A percentile compares a stretch with the other conserved stretches of the same genome.
These are phyloP conservation scores for Otolemur crassicaudatus DNA, from an alignment of 2,797 vertebrate species.

Conservation along the genomic window DNA sequence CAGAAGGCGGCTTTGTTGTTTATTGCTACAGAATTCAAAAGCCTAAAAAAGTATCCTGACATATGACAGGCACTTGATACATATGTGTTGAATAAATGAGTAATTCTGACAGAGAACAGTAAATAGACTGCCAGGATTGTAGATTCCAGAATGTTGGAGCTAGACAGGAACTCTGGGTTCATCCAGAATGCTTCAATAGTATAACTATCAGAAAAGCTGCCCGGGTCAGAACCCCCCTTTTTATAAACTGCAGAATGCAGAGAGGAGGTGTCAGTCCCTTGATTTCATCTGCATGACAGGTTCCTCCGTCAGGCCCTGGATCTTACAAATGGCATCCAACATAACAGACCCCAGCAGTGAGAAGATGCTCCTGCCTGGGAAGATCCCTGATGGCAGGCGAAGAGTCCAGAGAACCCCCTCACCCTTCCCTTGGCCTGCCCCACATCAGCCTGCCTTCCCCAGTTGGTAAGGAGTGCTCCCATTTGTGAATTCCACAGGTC, in stretches of 20 bases:
- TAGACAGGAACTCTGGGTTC: neutral
- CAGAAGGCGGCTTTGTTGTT: neutral
- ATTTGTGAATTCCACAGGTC: no score
- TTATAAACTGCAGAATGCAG: neutral
- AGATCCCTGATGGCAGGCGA: neutral
- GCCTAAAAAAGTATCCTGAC: neutral
- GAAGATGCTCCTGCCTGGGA: neutral
- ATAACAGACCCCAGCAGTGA: neutral
- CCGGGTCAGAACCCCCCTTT: neutral
- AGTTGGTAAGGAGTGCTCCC: neutral
- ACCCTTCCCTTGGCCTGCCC: neutral
- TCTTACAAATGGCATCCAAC: neutral
- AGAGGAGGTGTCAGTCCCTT: no score
- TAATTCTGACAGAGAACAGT: neutral
- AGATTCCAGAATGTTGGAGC: neutral
- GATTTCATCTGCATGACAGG: neutral
- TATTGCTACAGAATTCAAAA: neutral
- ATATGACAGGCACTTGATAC: neutral
- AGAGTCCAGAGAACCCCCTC: fast-evolving
- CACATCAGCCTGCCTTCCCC: no score
- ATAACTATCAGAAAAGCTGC: neutral
- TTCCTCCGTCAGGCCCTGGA: neutral
- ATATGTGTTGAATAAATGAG: neutral
- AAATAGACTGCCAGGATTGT: neutral
- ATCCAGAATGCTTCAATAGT: no score